Evolutionary conservation across 1,140 invertebrate genomes (phyloP).

Genomic region (Drosophila serrata): DNA sequence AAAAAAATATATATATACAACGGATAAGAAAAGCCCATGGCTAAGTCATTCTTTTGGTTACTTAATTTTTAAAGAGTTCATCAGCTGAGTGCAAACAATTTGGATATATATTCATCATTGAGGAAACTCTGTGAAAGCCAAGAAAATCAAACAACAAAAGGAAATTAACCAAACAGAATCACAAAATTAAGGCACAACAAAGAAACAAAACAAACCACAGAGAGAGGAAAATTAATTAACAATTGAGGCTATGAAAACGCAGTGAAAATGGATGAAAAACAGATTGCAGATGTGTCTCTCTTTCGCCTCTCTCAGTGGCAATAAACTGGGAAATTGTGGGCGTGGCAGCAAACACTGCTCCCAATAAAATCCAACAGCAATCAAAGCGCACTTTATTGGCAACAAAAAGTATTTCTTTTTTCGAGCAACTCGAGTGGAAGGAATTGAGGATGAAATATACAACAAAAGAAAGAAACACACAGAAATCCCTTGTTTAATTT

Average conservation of each 20-base stretch:
- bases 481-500: slow-evolving; percentile 21
- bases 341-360: slow-evolving; percentile 5
- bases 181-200: neutral
- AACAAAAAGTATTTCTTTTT: slow-evolving; percentile 1
- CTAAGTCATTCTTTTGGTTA: neutral
- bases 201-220: slow-evolving; percentile 4
- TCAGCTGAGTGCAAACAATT: slow-evolving; percentile 12
- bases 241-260: slow-evolving; percentile 26
- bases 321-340: neutral
- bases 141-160: neutral
- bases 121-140: neutral
- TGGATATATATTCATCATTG: neutral
- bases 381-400: slow-evolving; percentile 37
- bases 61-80: slow-evolving; percentile 32
- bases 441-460: slow-evolving; percentile 1
- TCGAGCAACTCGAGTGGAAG: neutral
- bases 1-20: neutral
- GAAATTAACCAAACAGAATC: slow-evolving; percentile 31
- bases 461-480: slow-evolving; percentile 3
- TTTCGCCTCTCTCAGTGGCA: neutral
- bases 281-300: slow-evolving; percentile 2
- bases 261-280: slow-evolving; percentile 33
- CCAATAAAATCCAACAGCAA: slow-evolving; percentile 33
- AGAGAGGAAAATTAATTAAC: slow-evolving; percentile 32
- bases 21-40: neutral